Base-by-base conservation (phyloP, 2,797 vertebrate genomes). In the Sardinella longiceps region DNA sequence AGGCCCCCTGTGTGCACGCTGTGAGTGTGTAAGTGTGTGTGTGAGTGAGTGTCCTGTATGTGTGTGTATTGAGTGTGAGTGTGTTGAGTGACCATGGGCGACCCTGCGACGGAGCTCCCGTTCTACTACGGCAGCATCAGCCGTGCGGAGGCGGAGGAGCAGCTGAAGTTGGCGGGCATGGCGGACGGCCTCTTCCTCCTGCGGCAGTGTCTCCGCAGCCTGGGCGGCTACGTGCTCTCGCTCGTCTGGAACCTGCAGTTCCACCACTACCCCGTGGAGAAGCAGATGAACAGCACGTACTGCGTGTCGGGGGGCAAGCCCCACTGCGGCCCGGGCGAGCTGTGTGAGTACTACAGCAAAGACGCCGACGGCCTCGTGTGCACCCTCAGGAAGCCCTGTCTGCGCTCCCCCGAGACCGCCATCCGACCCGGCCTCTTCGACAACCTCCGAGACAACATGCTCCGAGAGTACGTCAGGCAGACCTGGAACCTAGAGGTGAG, bases 41-140 rank as follows among this genome's bases (percentile, higher is more conserved):
- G 3, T 56, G 18, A 56, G 23, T 23, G 53, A n/a, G 53, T n/a
- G 23, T 58, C 50, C 12, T 51, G 20, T 60, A 25, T 10, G 10
- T 28, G 58, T 28, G 58, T 70, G 66, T 20, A 14, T 63, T 63
- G n/a, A 28, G 60, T 63, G 25, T 63, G 60, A 28, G n/a, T 25
- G 6, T 48, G 39, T 18, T 11, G 25, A 30, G 25, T 23, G 56
- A 91, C 85, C 87, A 98, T 99, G 97, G 93, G 91, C 0, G 98
- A 99, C 89, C 95, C 97, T 0, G 98, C 98, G 0, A 91, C 91
- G 1, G 97, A 98, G 84, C 95, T 99, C 90, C 98, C 98, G 39
- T 99, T 99, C 91, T 99, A 95, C 94, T 99, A 97, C 0, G 98
- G 98, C 91, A 97, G 97, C 94, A 98, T 99, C 87, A 96, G 97